Conservation (phyloP, 2,888 invertebrate genomes). For the Nomada ferruginata region DNA sequence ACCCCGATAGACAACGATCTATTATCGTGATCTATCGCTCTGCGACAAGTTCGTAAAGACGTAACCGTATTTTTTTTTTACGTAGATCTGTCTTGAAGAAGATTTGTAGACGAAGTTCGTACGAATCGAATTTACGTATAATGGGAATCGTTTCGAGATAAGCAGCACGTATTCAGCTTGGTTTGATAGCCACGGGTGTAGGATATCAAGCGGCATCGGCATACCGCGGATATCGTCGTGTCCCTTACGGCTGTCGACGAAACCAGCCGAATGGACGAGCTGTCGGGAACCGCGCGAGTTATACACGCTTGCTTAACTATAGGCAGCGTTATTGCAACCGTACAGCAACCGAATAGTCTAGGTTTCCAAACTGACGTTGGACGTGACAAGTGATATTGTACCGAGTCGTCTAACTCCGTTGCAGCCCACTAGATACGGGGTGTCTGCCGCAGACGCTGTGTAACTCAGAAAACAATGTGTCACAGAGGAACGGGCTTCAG, state of each 20-base stretch:
- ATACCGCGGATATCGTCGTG: conserved; percentile 6
- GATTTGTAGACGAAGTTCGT: not conserved
- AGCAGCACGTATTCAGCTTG: not conserved
- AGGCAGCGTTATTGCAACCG: conserved; percentile 43
- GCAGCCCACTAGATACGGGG: conserved; percentile 67
- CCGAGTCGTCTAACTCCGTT: conserved; percentile 71
- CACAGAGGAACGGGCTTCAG: conserved; percentile 52
- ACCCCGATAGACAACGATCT: conserved; percentile 36
- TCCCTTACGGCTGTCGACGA: conserved; percentile 33
- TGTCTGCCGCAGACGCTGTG: conserved; percentile 78
- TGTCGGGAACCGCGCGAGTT: conserved; percentile 41
- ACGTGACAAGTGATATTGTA: conserved; percentile 80
- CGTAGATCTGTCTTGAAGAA: not conserved
- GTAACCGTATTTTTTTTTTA: not conserved
- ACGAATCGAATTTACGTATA: not conserved
- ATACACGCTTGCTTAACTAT: conserved; percentile 24
- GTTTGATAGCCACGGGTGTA: not conserved
- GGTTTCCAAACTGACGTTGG: conserved; percentile 75
- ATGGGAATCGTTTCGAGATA: not conserved
- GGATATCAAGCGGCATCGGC: not conserved
- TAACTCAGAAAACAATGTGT: conserved; percentile 78
- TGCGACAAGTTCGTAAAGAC: conserved; percentile 14
- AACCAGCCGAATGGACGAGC: conserved; percentile 43
- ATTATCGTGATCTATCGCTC: conserved; percentile 15
- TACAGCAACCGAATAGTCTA: conserved; percentile 67